Percentiles rank a stretch among this genome's conserved stretches.
Evolutionary conservation across 2,113 vertebrate genomes (phyloP).

Genomic region (Dunckerocampus dactyliophorus): DNA sequence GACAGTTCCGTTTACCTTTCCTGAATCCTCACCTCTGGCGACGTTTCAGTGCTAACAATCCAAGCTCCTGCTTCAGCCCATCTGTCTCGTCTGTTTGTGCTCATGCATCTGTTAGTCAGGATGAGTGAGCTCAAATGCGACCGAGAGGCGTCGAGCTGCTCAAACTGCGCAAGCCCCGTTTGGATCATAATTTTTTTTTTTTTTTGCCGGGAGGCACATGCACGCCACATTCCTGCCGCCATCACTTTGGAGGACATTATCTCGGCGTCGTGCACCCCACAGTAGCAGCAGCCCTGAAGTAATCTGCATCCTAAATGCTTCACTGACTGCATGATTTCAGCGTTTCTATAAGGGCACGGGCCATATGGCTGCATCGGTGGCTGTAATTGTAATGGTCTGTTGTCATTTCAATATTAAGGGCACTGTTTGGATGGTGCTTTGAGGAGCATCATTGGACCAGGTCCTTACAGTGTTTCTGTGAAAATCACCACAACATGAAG

Average conservation of each 20-base stretch:
- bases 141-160: not conserved
- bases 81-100: slow-evolving; percentile 6
- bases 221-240: not conserved
- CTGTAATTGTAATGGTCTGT: not conserved
- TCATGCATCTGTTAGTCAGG: slow-evolving; percentile 5
- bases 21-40: slow-evolving; percentile 1
- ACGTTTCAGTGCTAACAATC: slow-evolving; percentile 8
- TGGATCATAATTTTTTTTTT: not conserved
- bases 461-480: no score
- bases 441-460: no score
- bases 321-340: not conserved
- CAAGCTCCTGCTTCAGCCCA: not conserved
- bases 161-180: not conserved
- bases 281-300: not conserved
- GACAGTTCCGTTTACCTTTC: slow-evolving; percentile 10
- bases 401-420: no score
- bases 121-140: slow-evolving; percentile 11
- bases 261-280: no score
- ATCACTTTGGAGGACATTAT: slow-evolving; percentile 5
- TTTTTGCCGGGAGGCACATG: not conserved
- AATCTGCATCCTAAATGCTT: not conserved
- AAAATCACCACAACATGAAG: no score
- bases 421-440: no score
- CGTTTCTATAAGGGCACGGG: not conserved
- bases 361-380: not conserved